Evolutionary conservation across 2,113 vertebrate genomes (phyloP), one percentile per base, ranked within the genome.

Genomic region (Hemiscyllium ocellatum): DNA sequence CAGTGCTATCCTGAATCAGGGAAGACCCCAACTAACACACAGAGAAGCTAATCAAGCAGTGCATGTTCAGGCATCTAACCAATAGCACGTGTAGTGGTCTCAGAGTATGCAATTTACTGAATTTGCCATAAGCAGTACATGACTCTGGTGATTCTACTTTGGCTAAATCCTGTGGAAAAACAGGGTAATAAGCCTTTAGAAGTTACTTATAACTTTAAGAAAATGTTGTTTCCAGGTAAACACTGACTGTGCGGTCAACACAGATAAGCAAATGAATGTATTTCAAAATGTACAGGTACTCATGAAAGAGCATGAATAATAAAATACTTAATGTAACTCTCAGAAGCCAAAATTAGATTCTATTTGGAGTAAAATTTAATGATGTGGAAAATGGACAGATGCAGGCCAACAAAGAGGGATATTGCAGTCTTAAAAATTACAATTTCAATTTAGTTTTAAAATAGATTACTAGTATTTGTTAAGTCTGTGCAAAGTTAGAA

Each of bases 401-500:
- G 37, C 68, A 69, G 66, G 42, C 66, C 93, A 94, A 66, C 93
- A 95, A 76, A 76, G 47, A 52, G 69, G 94, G 69, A 72, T 95
- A 95, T 66, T 76, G 94, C 69, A 95, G 69, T 52, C 68, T 95
- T 95, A 95, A 94, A 68, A 94, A 42, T 94, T 94, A 29, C 17
- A 47, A 72, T 76, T 70, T 68, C 33, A 42, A 95, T 95, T 95
- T 95, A 72, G 24, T 69, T 52, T 94, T 68, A 66, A 94, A 66
- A 29, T 10, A 72, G 50, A 29, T 33, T 6, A 95, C 29, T 95
- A 95, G 68, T 95, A 72, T 95, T 95, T 95, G 78, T 97, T 95
- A 76, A 96, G 42, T 95, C 96, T 96, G 96, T 95, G 96, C 96
- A 97, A 97, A 96, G 96, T 96, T 95, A 83, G 96, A 96, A 97